A percentile compares a stretch with the other conserved stretches of the same genome.
Evolutionary conservation across 2,113 vertebrate species (phyloP).

Genomic region (Brachionichthys hirsutus): DNA sequence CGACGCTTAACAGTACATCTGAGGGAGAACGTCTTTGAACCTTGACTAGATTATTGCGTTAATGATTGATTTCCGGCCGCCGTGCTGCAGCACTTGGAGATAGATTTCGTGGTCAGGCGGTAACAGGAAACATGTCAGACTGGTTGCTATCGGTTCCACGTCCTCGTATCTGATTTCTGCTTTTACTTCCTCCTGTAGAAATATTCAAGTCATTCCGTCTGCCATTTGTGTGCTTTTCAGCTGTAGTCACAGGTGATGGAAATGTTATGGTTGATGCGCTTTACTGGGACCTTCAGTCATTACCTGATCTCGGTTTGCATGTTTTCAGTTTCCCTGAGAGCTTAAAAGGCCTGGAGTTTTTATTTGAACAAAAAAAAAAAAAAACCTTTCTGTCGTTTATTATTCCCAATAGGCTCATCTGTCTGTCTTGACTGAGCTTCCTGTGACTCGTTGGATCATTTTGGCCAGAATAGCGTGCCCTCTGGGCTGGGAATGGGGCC

Average conservation of each 20-base stretch:
- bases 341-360: too few species aligned
- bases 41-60: neutral
- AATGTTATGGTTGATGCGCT: too few species aligned
- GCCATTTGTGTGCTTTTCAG: neutral
- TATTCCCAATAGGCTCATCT: slow-evolving; percentile 1
- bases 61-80: neutral
- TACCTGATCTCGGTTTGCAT: too few species aligned
- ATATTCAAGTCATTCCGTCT: too few species aligned
- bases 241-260: too few species aligned
- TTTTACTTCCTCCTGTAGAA: slow-evolving; percentile 51
- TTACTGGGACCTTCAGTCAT: too few species aligned
- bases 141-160: slow-evolving; percentile 14
- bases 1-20: neutral
- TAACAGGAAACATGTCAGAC: slow-evolving; percentile 31
- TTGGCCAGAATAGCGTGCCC: slow-evolving; percentile 29
- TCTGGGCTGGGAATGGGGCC: slow-evolving; percentile 21
- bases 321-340: too few species aligned
- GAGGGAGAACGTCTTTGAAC: neutral
- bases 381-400: neutral
- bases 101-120: neutral
- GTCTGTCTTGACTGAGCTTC: neutral
- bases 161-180: slow-evolving; percentile 32
- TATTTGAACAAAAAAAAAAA: too few species aligned
- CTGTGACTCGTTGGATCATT: slow-evolving; percentile 11
- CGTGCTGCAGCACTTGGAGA: neutral